Base-by-base conservation (phyloP, 1,140 invertebrate genomes). In the Orussus abietinus region DNA sequence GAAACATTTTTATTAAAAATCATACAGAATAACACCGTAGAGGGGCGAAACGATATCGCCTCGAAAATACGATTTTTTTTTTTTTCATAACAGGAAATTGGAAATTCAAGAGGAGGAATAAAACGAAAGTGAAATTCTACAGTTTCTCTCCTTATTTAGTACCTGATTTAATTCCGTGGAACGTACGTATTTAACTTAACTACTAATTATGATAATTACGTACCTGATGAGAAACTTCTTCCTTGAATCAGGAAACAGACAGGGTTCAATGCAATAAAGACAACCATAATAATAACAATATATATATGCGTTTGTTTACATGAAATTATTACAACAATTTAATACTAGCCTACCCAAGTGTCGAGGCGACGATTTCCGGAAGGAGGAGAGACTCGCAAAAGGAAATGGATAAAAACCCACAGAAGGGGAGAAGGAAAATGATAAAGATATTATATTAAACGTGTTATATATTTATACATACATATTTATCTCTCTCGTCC, bases 271-370 rank as follows among this genome's bases (percentile, higher is more conserved):
- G 64, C 53, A 57, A 56, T 49, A 51, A 48, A 55, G 37, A 40
- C 59, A 53, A 62, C 62, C 63, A 51, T 57, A 56, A 56, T 66
- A 68, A 66, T 62, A 62, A 60, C 62, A 55, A 65, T 61, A 61
- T 67, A 66, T 58, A 53, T 55, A 53, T 59, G 59, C 55, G 53
- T 43, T 43, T 61, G 59, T 62, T 58, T 64, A 65, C 52, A 59
- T 64, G 53, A 37, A 58, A 1, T 64, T 62, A 59, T 53, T 53
- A 57, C 55, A 66, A 67, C 60, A 63, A 57, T 52, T 58, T 62
- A 39, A 39, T 51, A 49, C 31, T 62, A 64, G 14, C 38, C 51
- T 62, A 66, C 51, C 49, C 52, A 51, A 61, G 43, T 49, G 35
- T 44, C 45, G 35, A 50, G 49, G 46, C 12, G 41, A 21, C 26